phyloP scores from a whole-genome alignment of 2,888 invertebrate genomes.

The Latrodectus hesperus region DNA sequence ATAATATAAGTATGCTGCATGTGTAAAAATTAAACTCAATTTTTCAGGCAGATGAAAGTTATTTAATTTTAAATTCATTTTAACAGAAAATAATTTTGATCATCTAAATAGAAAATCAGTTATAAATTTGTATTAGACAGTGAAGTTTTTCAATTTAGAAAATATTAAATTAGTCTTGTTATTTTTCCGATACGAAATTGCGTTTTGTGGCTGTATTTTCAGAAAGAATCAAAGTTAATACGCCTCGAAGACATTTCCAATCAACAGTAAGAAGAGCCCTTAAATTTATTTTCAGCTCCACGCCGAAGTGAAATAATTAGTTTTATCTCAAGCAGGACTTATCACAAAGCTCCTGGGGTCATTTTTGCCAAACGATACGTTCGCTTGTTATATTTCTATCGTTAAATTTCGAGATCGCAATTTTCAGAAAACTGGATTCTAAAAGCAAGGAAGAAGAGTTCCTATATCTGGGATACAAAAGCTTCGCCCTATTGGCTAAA shows the following conservation, averaged over 20 bases:
- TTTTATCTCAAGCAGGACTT: slow-evolving; percentile 19
- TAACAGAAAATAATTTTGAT: too few relatives aligned
- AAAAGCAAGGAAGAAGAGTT: slow-evolving; percentile 31
- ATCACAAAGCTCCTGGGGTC: neutral
- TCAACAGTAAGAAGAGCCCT: slow-evolving; percentile 35
- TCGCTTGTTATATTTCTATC: slow-evolving; percentile 41
- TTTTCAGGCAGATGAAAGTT: too few relatives aligned
- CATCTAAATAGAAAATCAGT: too few relatives aligned
- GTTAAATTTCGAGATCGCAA: slow-evolving; percentile 31
- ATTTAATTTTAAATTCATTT: too few relatives aligned
- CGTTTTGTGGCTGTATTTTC: slow-evolving; percentile 9
- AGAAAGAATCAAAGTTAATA: slow-evolving; percentile 10
- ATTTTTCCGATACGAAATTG: slow-evolving; percentile 7
- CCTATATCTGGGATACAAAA: neutral
- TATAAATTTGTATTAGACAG: too few relatives aligned
- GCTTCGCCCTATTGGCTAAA: slow-evolving; percentile 41
- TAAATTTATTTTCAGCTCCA: slow-evolving; percentile 46
- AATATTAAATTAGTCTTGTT: neutral
- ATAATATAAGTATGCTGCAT: too few relatives aligned
- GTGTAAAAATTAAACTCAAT: too few relatives aligned
- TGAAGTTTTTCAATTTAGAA: neutral
- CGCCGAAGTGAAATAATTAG: slow-evolving; percentile 30
- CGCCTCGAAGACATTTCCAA: slow-evolving; percentile 25
- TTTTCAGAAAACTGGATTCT: slow-evolving; percentile 13
- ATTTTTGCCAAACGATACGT: slow-evolving; percentile 37